A percentile compares a stretch with the other conserved stretches of the same genome.
phyloP scores from a whole-genome alignment of 2,888 invertebrate species.

The Drosophila atroscutellata region DNA sequence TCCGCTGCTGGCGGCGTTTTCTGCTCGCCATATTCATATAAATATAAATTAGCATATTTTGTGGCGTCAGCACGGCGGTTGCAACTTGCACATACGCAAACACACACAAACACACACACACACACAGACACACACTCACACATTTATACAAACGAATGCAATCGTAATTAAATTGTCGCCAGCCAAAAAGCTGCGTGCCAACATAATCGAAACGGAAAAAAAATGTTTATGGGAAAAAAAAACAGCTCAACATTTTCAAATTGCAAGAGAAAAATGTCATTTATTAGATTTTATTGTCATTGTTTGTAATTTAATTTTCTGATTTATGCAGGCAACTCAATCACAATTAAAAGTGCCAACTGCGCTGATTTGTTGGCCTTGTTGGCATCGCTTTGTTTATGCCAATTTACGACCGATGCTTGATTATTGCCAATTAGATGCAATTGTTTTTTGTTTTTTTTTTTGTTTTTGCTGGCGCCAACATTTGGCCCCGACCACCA shows the following conservation, averaged over 20 bases:
- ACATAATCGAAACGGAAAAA: constrained; percentile 38
- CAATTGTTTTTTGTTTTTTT: constrained; percentile 53
- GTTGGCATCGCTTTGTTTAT: constrained; percentile 56
- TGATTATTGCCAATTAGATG: constrained; percentile 75
- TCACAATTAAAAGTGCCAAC: constrained; percentile 72
- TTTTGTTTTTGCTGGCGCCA: constrained; percentile 15
- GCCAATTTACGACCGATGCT: constrained; percentile 68
- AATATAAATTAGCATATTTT: constrained; percentile 81
- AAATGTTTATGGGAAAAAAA: background rate
- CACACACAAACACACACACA: constrained; percentile 6
- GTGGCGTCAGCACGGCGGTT: constrained; percentile 73
- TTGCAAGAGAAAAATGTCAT: constrained; percentile 37
- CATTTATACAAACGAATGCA: constrained; percentile 33
- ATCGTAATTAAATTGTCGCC: constrained; percentile 77
- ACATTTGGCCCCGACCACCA: constrained; percentile 19
- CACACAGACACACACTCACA: background rate
- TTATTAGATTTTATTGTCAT: constrained; percentile 73
- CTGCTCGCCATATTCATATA: constrained; percentile 71
- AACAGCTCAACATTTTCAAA: background rate
- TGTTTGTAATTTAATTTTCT: constrained; percentile 75
- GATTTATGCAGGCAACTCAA: constrained; percentile 76
- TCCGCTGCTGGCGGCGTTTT: constrained; percentile 16
- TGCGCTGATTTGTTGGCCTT: constrained; percentile 70
- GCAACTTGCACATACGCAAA: constrained; percentile 27
- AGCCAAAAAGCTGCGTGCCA: constrained; percentile 51